Conservation (phyloP, 2,797 vertebrate species). For the Gobionotothen gibberifrons region DNA sequence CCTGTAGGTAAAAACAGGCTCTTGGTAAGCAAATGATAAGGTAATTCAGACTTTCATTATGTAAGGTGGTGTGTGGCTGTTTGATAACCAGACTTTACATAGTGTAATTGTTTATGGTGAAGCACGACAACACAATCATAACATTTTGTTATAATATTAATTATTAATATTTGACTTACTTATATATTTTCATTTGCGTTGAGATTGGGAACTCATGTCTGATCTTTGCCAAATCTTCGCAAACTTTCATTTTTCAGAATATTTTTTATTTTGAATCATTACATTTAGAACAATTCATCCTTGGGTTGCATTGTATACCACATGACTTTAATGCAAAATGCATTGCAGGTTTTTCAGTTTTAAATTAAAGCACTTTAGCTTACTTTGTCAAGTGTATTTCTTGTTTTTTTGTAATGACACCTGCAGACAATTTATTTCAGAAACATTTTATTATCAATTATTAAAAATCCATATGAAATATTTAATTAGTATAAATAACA, state of each 20-base stretch:
- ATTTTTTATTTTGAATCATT: neutral
- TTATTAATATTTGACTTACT: neutral
- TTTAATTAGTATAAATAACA: conserved; percentile 68
- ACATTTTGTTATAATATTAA: too few relatives aligned
- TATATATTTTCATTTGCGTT: neutral
- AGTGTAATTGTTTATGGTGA: too few relatives aligned
- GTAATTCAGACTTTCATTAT: conserved; percentile 1
- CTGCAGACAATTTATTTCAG: conserved; percentile 29
- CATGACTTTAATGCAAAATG: neutral
- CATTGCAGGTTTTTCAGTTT: conserved; percentile 8
- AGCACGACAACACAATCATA: neutral
- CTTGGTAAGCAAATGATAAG: neutral
- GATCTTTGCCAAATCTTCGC: neutral
- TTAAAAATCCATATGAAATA: conserved; percentile 72
- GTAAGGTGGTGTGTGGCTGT: too few relatives aligned
- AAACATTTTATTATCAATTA: conserved; percentile 52
- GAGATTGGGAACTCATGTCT: neutral
- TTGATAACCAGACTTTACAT: too few relatives aligned
- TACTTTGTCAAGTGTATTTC: neutral
- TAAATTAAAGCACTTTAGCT: conserved; percentile 43
- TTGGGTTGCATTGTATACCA: neutral
- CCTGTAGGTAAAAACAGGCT: neutral
- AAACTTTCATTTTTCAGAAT: neutral
- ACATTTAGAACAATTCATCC: neutral
- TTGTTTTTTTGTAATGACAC: conserved; percentile 6